A percentile compares a stretch with the other conserved stretches of the same genome.
Conservation (phyloP, 2,888 invertebrate species). For the Lasioglossum figueresi region DNA sequence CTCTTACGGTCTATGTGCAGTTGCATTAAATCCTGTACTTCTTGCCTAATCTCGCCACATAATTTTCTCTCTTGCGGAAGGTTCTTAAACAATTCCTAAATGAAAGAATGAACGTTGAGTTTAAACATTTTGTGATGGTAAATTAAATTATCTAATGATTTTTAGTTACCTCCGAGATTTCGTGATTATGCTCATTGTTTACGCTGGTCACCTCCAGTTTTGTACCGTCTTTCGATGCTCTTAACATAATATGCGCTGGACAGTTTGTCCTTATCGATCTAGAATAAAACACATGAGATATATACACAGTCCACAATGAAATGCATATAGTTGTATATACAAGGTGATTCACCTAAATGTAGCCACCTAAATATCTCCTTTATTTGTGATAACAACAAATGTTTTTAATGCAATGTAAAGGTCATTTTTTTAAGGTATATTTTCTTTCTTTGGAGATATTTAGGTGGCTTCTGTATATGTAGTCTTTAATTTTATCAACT, state of each 20-base stretch:
- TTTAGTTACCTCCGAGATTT: slow-evolving; percentile 81
- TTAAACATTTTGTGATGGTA: background rate
- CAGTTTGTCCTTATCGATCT: slow-evolving; percentile 83
- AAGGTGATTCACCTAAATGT: too few species aligned
- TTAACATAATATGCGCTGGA: slow-evolving; percentile 83
- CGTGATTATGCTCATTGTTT: slow-evolving; percentile 84
- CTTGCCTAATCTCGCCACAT: slow-evolving; percentile 80
- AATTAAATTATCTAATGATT: background rate
- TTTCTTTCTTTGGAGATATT: too few species aligned
- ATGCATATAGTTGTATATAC: background rate
- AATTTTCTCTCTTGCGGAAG: slow-evolving; percentile 82
- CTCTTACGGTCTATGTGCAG: slow-evolving; percentile 81
- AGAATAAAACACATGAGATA: slow-evolving; percentile 22
- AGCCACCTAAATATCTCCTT: too few species aligned
- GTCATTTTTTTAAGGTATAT: too few species aligned
- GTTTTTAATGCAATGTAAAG: too few species aligned
- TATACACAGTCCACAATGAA: background rate
- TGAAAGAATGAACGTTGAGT: slow-evolving; percentile 20
- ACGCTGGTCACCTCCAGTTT: slow-evolving; percentile 84
- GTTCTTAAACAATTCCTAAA: slow-evolving; percentile 80
- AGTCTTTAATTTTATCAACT: slow-evolving; percentile 55
- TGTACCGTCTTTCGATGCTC: slow-evolving; percentile 83
- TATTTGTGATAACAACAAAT: too few species aligned
- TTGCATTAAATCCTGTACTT: slow-evolving; percentile 81
- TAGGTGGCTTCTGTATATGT: background rate